Conservation (phyloP, 2,797 vertebrate species). For the Halcyon leucocephala region DNA sequence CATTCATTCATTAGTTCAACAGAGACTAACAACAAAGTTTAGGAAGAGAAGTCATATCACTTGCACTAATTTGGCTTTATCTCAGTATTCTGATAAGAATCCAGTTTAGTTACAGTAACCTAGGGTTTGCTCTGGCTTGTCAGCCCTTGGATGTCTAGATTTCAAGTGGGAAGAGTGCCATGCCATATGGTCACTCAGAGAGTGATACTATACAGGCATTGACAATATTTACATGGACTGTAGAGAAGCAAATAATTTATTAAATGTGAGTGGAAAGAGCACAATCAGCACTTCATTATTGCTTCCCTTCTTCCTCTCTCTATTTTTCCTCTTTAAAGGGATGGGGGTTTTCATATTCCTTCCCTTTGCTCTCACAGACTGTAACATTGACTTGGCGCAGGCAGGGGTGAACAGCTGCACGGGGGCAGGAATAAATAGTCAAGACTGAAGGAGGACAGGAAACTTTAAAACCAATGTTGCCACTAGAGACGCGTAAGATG, state of each 20-base stretch:
- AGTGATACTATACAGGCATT: not conserved
- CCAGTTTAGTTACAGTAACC: not conserved
- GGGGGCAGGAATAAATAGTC: not conserved
- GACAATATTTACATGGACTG: not conserved
- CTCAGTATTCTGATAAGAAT: not conserved
- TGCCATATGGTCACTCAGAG: not conserved
- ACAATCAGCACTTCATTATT: not conserved
- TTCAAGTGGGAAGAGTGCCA: not conserved
- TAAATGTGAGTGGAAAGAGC: not conserved
- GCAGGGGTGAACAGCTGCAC: not conserved
- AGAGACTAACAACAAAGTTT: not conserved
- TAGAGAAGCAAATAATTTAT: not conserved
- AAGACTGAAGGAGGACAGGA: not conserved
- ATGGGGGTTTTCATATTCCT: not conserved
- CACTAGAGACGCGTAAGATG: not conserved
- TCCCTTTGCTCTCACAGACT: not conserved
- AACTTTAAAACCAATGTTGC: not conserved
- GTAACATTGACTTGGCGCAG: rapidly evolving
- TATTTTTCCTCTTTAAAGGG: not conserved
- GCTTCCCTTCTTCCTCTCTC: not conserved
- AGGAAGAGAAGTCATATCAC: not conserved
- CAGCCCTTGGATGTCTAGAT: not conserved
- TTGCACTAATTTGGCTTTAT: not conserved
- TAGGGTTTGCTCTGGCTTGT: not conserved
- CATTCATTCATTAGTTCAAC: not conserved